Evolutionary conservation across 2,888 invertebrate species (phyloP).

Genomic region (Tipula confusa): DNA sequence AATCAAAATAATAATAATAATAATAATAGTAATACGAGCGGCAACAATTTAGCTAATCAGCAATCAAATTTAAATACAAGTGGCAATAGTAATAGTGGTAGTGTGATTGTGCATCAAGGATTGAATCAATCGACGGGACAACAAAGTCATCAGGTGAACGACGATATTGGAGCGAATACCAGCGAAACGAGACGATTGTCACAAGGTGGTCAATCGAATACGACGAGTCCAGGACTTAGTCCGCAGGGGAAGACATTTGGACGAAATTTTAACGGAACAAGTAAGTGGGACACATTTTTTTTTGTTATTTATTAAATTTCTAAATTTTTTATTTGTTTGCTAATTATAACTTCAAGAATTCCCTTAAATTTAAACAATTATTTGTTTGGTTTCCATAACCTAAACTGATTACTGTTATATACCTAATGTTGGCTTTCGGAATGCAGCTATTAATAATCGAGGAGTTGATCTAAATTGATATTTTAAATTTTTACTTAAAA

Average conservation of each 20-base stretch:
- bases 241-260: constrained; percentile 49
- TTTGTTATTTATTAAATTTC: not conserved
- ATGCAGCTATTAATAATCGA: too few relatives aligned
- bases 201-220: constrained; percentile 46
- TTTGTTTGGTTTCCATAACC: too few relatives aligned
- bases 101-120: constrained; percentile 29
- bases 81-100: constrained; percentile 7
- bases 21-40: not conserved
- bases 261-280: constrained; percentile 49
- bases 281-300: constrained; percentile 40
- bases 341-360: too few relatives aligned
- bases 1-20: not conserved
- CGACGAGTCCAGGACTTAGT: constrained; percentile 49
- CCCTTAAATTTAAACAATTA: too few relatives aligned
- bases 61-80: constrained; percentile 20
- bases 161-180: not conserved
- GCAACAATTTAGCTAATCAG: not conserved
- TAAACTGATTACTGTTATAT: too few relatives aligned
- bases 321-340: too few relatives aligned
- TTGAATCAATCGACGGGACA: not conserved
- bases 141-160: not conserved
- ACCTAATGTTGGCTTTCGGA: too few relatives aligned
- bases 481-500: too few relatives aligned
- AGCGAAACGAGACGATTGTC: not conserved
- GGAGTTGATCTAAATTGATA: too few relatives aligned